Evolutionary conservation across 2,888 invertebrate genomes (phyloP), one percentile per base, ranked within the genome.

Genomic region (Loripinus fragilis): DNA sequence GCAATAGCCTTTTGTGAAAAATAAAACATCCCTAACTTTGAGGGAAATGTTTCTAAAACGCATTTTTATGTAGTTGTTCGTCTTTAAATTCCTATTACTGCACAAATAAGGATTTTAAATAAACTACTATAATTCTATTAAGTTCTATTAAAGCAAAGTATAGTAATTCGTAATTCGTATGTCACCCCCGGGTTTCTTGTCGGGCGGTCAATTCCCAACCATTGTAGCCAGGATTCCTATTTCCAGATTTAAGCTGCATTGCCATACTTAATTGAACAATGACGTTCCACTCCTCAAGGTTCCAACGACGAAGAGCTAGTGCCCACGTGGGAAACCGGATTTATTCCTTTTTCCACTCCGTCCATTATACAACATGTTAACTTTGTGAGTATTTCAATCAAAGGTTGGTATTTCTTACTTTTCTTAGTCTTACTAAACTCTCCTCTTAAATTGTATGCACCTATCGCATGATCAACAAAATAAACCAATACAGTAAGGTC

Each of bases 221-320:
- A 72, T 45, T 72, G 52, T 69, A 73, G 55, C 38, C 30, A 77
- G 76, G 72, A 60, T 48, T 77, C 68, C 77, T 77, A 72, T 77
- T 77, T 77, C 67, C 77, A 77, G 77, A 76, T 76, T 48, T 73
- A 71, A 60, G 60, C 60, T 60, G 60, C 7, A 10, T 60, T 60
- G 60, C 60, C 60, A 60, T 60, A 33, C 60, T 60, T 60, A 10
- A 60, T 64, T 72, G 72, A 38, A 69, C 73, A 73, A 69, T 73
- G 77, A 73, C 68, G 72, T 73, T 72, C 68, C 55, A 68, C 72
- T 20, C 71, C 68, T 42, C 50, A 77, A 72, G 76, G 71, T 76
- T 60, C 71, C 42, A 35, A n/a, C 28, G 60, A 20, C 8, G 60
- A 60, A 30, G 33, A 60, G 20, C 17, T 33, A 12, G 25, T 3